Base-by-base conservation (phyloP, 2,113 vertebrate genomes). In the Catharus bicknelli region DNA sequence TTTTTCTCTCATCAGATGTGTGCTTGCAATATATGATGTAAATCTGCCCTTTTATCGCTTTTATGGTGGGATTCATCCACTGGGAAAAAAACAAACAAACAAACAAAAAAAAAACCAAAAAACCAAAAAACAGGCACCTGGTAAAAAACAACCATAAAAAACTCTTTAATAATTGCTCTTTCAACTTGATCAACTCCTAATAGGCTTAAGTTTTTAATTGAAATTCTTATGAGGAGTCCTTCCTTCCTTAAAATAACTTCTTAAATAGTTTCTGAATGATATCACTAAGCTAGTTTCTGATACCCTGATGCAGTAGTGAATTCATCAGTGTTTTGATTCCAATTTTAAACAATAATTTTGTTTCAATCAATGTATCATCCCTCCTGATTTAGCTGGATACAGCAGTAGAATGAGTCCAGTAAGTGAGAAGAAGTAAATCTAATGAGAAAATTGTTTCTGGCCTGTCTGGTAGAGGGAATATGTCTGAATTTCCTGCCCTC, bases 401-500 rank as follows among this genome's bases (percentile, higher is more conserved):
- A 5, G 14, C 3, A 15, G 19, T 11, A 50, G 43, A 68, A 62
- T 1, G 1, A 87, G 6, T 4, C 14, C 5, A 75, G 43, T 4
- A 72, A 40, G 5, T 23, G 11, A 30, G 27, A 75, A 78, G 19
- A 34, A 58, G 4, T 43, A 69, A 69, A 45, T 57, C 11, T 68
- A 40, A 16, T 55, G 12, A 70, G 18, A 9, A 59, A 59, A 9
- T 51, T 63, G 3, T 11, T 34, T 80, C 22, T 30, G 8, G 2
- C 13, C 34, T 55, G 3, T 54, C n/a, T 61, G 13, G 8, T 67
- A 22, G 6, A 36, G 20, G 8, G 2, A 55, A 21, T 21, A 4
- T 61, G 9, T 53, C 36, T 58, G 8, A 23, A 48, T 48, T 48
- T 26, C 9, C 5, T 6, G 9, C 2, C 0, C 7, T 9, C 5